These are phyloP conservation scores for Peromyscus melanophrys DNA, from an alignment of 2,797 vertebrate genomes.

Conservation along the genomic window DNA sequence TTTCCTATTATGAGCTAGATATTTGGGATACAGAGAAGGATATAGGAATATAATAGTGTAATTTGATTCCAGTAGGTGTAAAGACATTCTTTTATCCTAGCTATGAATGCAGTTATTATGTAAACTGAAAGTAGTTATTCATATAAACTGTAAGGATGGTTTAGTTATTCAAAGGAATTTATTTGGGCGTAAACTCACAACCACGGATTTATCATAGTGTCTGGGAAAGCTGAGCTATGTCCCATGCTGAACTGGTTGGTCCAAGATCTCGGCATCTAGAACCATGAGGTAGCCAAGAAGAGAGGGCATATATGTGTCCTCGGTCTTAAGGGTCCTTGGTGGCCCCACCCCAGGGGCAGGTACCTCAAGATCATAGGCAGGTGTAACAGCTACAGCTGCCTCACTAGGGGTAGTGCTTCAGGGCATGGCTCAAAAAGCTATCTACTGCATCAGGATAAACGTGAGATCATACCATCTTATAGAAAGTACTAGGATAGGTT, in stretches of 20 bases:
- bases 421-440: too few relatives aligned
- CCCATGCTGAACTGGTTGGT: too few relatives aligned
- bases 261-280: too few relatives aligned
- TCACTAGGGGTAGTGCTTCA: too few relatives aligned
- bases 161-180: not conserved
- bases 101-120: not conserved
- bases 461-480: not conserved
- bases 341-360: too few relatives aligned
- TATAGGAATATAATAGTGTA: not conserved
- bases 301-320: too few relatives aligned
- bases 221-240: too few relatives aligned
- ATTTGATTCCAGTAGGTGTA: constrained; percentile 20
- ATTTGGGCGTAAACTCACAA: not conserved
- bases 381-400: too few relatives aligned
- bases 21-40: not conserved
- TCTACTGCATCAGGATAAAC: not conserved
- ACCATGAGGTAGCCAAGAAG: too few relatives aligned
- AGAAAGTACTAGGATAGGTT: not conserved
- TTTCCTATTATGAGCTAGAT: not conserved
- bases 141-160: not conserved
- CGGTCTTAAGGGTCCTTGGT: too few relatives aligned
- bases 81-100: constrained; percentile 15
- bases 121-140: constrained; percentile 16
- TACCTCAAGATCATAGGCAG: too few relatives aligned
- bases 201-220: too few relatives aligned